These are phyloP conservation scores for Sycobia sp. DNA, from an alignment of 1,140 invertebrate genomes.

Conservation along the genomic window DNA sequence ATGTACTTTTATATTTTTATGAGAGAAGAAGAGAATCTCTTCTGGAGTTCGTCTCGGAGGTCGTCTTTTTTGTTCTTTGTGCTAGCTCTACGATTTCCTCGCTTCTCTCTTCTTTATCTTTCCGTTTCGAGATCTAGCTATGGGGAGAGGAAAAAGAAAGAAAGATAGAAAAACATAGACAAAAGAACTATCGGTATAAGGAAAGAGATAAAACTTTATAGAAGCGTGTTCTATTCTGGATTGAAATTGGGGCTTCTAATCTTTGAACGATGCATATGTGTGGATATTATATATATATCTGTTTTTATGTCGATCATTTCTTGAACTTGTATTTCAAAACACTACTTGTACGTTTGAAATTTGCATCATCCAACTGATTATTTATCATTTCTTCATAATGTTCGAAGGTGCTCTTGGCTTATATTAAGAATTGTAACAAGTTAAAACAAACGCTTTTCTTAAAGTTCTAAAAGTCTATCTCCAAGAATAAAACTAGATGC, in stretches of 20 bases:
- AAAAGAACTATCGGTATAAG: slow-evolving; percentile 3
- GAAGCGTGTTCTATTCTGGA: slow-evolving; percentile 14
- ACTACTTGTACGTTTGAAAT: too few species aligned
- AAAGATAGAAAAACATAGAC: slow-evolving; percentile 25
- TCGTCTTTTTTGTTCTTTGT: slow-evolving; percentile 57
- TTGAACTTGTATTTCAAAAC: too few species aligned
- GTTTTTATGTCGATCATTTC: too few species aligned
- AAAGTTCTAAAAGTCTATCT: too few species aligned
- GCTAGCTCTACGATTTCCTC: slow-evolving; percentile 25
- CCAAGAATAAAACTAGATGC: too few species aligned
- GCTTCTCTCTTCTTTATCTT: slow-evolving; percentile 35
- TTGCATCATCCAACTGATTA: too few species aligned
- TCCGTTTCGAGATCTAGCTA: slow-evolving; percentile 44
- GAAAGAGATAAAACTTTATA: slow-evolving; percentile 33
- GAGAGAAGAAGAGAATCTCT: slow-evolving; percentile 39
- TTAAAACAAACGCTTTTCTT: too few species aligned
- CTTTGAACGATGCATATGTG: not conserved
- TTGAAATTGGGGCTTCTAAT: slow-evolving; percentile 1
- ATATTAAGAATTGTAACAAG: too few species aligned
- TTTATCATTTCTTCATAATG: not conserved
- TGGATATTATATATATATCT: not conserved
- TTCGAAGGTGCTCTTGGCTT: not conserved
- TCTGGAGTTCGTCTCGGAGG: slow-evolving; percentile 41
- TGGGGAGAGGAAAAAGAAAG: slow-evolving; percentile 16
- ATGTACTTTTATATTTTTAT: slow-evolving; percentile 58